These are phyloP conservation scores for Tursiops truncatus DNA, from an alignment of 2,113 vertebrate species.

Conservation along the genomic window DNA sequence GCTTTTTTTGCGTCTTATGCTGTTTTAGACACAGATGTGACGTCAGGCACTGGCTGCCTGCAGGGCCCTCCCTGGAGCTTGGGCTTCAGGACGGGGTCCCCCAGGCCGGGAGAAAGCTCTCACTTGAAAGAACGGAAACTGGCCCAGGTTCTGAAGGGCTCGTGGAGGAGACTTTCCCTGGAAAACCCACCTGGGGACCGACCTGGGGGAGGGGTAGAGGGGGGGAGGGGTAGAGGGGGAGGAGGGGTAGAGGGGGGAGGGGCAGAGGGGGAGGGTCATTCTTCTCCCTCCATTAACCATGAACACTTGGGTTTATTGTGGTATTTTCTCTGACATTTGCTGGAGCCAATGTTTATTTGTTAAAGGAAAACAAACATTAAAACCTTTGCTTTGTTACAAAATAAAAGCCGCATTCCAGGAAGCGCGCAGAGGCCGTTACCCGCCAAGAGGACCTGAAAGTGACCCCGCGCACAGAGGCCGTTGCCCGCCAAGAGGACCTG, in stretches of 20 bases:
- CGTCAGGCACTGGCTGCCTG: rapidly evolving
- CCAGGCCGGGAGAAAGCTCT: too few relatives aligned
- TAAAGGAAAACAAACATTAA: slow-evolving; percentile 34
- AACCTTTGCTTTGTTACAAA: slow-evolving; percentile 46
- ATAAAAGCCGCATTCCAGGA: slow-evolving; percentile 26
- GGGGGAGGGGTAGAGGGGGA: too few relatives aligned
- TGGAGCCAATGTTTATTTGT: slow-evolving; percentile 33
- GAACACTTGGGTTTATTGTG: neutral
- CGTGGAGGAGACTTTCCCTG: neutral
- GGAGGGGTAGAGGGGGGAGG: too few relatives aligned
- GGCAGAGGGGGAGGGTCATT: too few relatives aligned
- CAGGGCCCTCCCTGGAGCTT: neutral
- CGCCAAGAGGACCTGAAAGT: neutral
- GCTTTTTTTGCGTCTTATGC: neutral
- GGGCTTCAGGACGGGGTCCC: neutral
- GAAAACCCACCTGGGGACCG: neutral
- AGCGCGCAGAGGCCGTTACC: neutral
- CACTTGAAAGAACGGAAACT: neutral
- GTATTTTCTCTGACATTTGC: neutral
- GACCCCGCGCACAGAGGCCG: too few relatives aligned
- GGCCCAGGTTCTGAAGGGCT: neutral
- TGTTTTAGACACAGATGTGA: neutral
- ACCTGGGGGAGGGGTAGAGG: rapidly evolving
- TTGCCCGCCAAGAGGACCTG: neutral
- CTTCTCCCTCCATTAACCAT: neutral